Evolutionary conservation across 2,113 vertebrate genomes (phyloP).

Genomic region (Serilophus lunatus): DNA sequence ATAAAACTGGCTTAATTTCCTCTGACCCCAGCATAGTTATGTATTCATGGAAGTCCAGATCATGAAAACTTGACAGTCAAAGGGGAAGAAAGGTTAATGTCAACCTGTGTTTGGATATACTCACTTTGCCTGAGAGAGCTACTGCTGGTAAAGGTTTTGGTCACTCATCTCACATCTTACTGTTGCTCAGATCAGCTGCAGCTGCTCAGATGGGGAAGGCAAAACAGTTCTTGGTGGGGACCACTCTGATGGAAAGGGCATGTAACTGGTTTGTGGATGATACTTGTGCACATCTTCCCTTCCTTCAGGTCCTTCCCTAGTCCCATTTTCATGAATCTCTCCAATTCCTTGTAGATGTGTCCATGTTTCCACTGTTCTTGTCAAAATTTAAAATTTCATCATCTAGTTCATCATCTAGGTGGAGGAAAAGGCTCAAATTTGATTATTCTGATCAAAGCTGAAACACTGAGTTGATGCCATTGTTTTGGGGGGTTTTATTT

Average conservation of each 20-base stretch:
- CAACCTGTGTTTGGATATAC: fast-evolving
- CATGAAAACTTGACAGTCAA: neutral
- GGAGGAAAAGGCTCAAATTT: neutral
- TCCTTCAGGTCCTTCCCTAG: neutral
- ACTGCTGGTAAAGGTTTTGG: neutral
- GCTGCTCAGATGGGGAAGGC: neutral
- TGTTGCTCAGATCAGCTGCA: neutral
- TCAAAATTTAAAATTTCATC: neutral
- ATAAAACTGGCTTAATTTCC: neutral
- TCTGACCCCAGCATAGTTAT: neutral
- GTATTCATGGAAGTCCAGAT: neutral
- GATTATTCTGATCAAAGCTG: neutral
- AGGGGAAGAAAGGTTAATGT: neutral
- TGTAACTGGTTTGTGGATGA: neutral
- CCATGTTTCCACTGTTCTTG: neutral
- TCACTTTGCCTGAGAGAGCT: neutral
- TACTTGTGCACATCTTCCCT: neutral
- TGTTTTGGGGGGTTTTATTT: neutral
- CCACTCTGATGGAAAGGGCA: neutral
- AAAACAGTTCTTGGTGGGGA: neutral
- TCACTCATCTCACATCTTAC: neutral
- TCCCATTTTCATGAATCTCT: neutral
- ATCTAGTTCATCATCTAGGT: neutral
- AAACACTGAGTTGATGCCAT: fast-evolving
- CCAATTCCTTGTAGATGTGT: neutral